Percentiles rank a stretch among this genome's conserved stretches.
Conservation (phyloP, 1,140 invertebrate species). For the Choristoneura fumiferana region DNA sequence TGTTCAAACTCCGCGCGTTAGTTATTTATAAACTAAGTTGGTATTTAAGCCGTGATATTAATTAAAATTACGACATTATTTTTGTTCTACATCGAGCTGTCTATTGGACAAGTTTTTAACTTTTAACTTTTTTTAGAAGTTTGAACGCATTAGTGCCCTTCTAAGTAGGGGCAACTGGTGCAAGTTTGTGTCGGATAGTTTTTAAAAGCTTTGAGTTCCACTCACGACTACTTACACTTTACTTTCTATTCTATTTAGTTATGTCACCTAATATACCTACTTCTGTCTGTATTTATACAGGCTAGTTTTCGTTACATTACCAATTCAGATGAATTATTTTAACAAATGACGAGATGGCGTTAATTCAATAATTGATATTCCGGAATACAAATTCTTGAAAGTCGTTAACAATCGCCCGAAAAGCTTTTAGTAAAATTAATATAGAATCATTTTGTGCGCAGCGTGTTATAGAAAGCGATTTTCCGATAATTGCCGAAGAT, state of each 20-base stretch:
- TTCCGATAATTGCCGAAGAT: conserved; percentile 57
- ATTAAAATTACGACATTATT: too few species aligned
- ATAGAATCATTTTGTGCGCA: conserved; percentile 46
- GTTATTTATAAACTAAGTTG: not conserved
- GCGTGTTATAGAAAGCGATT: conserved; percentile 49
- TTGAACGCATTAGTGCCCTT: conserved; percentile 9
- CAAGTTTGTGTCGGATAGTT: conserved; percentile 16
- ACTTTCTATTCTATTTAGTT: too few species aligned
- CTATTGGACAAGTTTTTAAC: too few species aligned
- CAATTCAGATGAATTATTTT: too few species aligned
- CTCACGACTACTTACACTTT: not conserved
- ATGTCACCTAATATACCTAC: too few species aligned
- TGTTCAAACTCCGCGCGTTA: not conserved
- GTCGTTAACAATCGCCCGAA: conserved; percentile 30
- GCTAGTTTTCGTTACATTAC: too few species aligned
- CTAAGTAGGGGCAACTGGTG: conserved; percentile 1
- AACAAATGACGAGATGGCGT: conserved; percentile 28
- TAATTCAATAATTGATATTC: conserved; percentile 24
- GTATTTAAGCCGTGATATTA: not conserved
- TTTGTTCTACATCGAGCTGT: too few species aligned
- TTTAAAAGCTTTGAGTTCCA: conserved; percentile 13
- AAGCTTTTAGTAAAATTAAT: conserved; percentile 50
- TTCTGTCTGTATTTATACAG: too few species aligned
- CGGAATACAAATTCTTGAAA: conserved; percentile 35
- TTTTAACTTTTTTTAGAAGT: conserved; percentile 8